These are phyloP conservation scores for Entomobrya proxima DNA, from an alignment of 2,888 invertebrate species.

Conservation along the genomic window DNA sequence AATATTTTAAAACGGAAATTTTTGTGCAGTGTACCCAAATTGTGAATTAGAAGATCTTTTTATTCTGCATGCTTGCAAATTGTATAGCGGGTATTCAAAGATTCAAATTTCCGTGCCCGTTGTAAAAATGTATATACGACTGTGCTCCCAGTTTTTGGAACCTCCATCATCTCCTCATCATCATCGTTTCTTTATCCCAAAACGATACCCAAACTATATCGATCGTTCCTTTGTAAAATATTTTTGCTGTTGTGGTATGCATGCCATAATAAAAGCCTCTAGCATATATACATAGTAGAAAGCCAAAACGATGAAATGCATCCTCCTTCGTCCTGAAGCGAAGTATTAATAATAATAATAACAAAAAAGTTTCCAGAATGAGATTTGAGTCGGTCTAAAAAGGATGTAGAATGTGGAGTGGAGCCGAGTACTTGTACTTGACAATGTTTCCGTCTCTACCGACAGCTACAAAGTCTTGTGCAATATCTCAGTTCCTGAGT, in stretches of 20 bases:
- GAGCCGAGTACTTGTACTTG: background rate
- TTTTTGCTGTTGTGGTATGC: background rate
- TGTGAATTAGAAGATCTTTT: too few relatives aligned
- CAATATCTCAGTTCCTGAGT: background rate
- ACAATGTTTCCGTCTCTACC: background rate
- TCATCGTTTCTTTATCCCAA: background rate
- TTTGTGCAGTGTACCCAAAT: too few relatives aligned
- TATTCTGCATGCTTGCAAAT: too few relatives aligned
- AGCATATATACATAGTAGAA: background rate
- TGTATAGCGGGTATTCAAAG: too few relatives aligned
- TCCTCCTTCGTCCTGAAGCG: background rate
- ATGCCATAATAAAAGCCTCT: too few relatives aligned
- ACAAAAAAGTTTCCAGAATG: background rate
- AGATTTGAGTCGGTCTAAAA: constrained; percentile 3
- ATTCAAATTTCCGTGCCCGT: background rate
- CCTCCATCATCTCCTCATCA: background rate
- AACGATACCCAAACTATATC: constrained; percentile 5
- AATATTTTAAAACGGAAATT: constrained; percentile 25
- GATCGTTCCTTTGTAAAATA: constrained; percentile 16
- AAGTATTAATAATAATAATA: background rate
- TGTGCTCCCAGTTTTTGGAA: background rate
- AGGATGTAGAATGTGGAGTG: background rate
- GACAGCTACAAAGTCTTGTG: background rate
- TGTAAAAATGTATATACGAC: background rate
- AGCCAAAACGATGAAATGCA: constrained; percentile 20